Evolutionary conservation across 2,888 invertebrate genomes (phyloP), one percentile per base, ranked within the genome.

Genomic region (Melieria crassipennis): DNA sequence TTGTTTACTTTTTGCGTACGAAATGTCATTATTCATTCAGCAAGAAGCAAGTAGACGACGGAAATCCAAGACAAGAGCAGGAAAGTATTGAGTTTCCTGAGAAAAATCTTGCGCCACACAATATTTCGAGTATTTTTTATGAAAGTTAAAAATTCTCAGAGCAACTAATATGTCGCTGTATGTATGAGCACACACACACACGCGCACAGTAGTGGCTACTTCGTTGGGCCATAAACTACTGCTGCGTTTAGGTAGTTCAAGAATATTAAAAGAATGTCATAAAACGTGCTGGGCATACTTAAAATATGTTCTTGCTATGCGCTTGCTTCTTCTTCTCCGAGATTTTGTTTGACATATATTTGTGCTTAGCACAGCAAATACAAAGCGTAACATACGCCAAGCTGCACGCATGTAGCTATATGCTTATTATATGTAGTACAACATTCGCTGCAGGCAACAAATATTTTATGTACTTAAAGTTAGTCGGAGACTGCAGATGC

Each of bases 331-430:
- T 11, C 16, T 58, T 10, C 16, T 50, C 16, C 43, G 5, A 82
- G 82, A 82, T 81, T 80, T 82, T 76, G 81, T 80, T 81, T 80
- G 50, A 50, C 50, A 63, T 63, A 82, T 81, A 81, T 80, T 82
- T 82, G 80, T 82, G 82, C 83, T 82, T 82, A 81, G 77, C 80
- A 80, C 81, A 82, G 80, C 81, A 83, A 82, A 83, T 83, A 82
- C 80, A 79, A 83, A 81, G 77, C 81, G 80, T 82, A 81, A 30
- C 30, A 30, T 30, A 30, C 30, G 30, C 30, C 30, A 2, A 30
- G 30, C 30, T 30, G 30, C 30, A 30, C 30, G 30, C 30, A 30
- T 30, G 30, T 30, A 30, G 2, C 30, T 30, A 30, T 30, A 30
- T 30, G 30, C 30, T 30, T 3, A 30, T 30, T 30, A 30, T 30